Conservation (phyloP, 2,888 invertebrate species). For the Leucophora obtusa region DNA sequence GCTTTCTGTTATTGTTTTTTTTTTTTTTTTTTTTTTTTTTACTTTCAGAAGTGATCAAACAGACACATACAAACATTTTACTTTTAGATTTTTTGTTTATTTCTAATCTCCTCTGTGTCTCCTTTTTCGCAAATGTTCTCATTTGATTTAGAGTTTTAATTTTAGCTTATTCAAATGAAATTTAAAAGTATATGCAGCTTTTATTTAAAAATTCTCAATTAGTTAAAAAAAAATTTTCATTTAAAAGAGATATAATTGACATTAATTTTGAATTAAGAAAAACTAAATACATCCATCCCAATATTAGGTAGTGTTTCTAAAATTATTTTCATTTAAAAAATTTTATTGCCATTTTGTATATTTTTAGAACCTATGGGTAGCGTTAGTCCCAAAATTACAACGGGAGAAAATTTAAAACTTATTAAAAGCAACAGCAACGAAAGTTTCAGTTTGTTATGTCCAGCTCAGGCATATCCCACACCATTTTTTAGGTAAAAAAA, state of each 20-base stretch:
- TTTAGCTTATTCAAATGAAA: too few species aligned
- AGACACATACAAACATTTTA: too few species aligned
- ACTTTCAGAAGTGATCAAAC: too few species aligned
- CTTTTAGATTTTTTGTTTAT: too few species aligned
- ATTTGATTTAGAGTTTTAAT: too few species aligned
- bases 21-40: too few species aligned
- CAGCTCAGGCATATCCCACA: constrained; percentile 85
- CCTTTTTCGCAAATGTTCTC: too few species aligned
- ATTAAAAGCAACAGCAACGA: constrained; percentile 76
- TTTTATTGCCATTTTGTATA: neutral
- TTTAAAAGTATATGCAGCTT: too few species aligned
- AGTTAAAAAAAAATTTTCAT: neutral
- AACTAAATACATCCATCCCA: neutral
- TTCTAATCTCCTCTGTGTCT: too few species aligned
- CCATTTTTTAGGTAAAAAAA: constrained; percentile 80
- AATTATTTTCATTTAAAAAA: neutral
- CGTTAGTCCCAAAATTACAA: constrained; percentile 83
- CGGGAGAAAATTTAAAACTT: constrained; percentile 82
- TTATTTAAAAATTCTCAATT: too few species aligned
- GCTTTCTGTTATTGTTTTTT: too few species aligned
- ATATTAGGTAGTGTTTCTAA: constrained; percentile 66
- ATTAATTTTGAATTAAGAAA: neutral
- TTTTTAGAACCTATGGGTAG: constrained; percentile 77
- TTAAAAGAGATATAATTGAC: neutral
- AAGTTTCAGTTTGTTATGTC: constrained; percentile 83